Conservation (phyloP, 2,888 invertebrate genomes). For the Papilio protenor region DNA sequence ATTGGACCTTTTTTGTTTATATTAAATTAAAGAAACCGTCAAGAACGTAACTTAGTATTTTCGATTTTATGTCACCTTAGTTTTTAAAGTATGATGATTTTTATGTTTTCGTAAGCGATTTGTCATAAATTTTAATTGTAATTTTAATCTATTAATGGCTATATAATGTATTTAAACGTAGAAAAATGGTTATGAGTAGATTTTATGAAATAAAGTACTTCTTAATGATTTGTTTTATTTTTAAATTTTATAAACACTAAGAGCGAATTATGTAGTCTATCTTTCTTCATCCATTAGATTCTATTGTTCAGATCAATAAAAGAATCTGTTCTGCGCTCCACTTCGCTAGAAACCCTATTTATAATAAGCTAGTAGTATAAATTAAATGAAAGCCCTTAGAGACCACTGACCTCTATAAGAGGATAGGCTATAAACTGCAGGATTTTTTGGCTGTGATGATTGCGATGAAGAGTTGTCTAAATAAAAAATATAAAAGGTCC, state of each 20-base stretch:
- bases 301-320: neutral
- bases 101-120: neutral
- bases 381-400: too few relatives aligned
- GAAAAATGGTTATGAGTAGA: neutral
- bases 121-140: neutral
- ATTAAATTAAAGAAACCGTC: neutral
- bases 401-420: too few relatives aligned
- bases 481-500: too few relatives aligned
- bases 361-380: too few relatives aligned
- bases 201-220: slow-evolving; percentile 12
- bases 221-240: slow-evolving; percentile 1
- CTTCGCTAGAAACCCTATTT: too few relatives aligned
- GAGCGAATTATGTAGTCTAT: neutral
- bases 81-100: neutral
- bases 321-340: neutral
- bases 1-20: neutral
- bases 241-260: neutral
- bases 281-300: neutral
- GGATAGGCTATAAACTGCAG: too few relatives aligned
- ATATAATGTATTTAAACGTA: neutral
- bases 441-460: too few relatives aligned
- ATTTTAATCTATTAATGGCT: neutral
- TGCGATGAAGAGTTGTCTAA: too few relatives aligned
- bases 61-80: neutral
- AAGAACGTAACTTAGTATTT: neutral